Base-by-base conservation (phyloP, 2,797 vertebrate genomes). In the Alexandromys oeconomus region DNA sequence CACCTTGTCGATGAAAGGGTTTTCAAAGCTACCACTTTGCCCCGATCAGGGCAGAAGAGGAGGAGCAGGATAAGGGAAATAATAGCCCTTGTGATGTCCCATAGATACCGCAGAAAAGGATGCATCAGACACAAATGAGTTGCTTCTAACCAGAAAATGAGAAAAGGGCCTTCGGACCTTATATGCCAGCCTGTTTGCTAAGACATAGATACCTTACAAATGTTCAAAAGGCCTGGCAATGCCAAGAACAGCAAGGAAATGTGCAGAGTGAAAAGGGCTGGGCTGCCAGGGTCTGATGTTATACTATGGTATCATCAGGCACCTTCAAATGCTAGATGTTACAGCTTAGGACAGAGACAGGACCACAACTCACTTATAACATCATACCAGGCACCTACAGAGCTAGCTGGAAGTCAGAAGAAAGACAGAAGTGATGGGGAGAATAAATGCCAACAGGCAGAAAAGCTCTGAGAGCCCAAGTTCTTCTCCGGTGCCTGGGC, bases 401-500 rank as follows among this genome's bases (percentile, higher is more conserved):
- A 92, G 46, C 1, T 54, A 91, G 57, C 78, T n/a, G 19, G 92
- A 95, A 94, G 95, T 12, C 4, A n/a, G 67, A 80, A 73, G 69
- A 29, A 31, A 88, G 54, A 63, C 91, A 59, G 82, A 84, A 54
- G 29, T 76, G 59, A 74, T 0, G 1, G 15, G 59, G 34, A 79
- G 25, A 97, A 84, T 8, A 29, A 34, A 84, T 2, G 91, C 54
- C 63, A 69, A 93, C 84, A 37, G 93, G 69, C 23, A 73, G 97
- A 74, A 96, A 92, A 97, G 96, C 93, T 95, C 93, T 77, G 95
- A 91, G 97, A 98, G 79, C 86, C 69, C 91, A 98, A 96, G 96
- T 95, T 97, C 98, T 98, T 96, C 98, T 96, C 95, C 97, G 97
- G 97, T 1, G 0, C 97, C 84, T 6, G 5, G 95, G 97, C 95